Evolutionary conservation across 2,888 invertebrate species (phyloP), one percentile per base, ranked within the genome.

Genomic region (Calephelis perditalis): DNA sequence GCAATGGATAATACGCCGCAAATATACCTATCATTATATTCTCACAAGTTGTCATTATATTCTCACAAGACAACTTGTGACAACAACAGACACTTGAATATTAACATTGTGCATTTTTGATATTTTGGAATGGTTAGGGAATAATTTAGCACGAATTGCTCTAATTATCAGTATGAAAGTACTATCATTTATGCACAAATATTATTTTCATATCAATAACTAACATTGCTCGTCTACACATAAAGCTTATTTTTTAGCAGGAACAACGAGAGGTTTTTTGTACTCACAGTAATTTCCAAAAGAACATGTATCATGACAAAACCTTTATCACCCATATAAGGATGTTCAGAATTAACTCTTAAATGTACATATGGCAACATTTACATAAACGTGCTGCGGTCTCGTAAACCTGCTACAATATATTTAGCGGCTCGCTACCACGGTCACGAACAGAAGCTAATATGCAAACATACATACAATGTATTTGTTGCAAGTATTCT

Each of bases 341-440:
- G 52, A 35, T 52, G 52, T 10, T 5, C 52, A 35, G 52, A 52
- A 52, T 52, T 52, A 52, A 52, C 52, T 52, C 35, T 52, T 26
- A 49, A 49, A 49, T 49, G 49, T 49, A 49, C 26, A 49, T 49
- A 49, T 49, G 49, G 15, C 26, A 10, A 49, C 26, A 49, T 49
- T 49, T 49, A 49, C 49, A 49, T 49, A 49, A 49, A 49, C 49
- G 49, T 49, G 49, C 49, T 26, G 49, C 15, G 49, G 9, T 49
- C 49, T 49, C 49, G 49, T 49, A 49, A 49, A 49, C 49, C 49
- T 15, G 49, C 49, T 49, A 49, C 49, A 49, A 49, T 49, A 26
- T 49, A 49, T 49, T 49, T 49, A 49, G 49, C 49, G 49, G 49
- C 49, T 15, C 26, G 8, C 49, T 49, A 49, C 49, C 26, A 26